Conservation (phyloP, 2,888 invertebrate genomes). For the Eupithecia centaureata region DNA sequence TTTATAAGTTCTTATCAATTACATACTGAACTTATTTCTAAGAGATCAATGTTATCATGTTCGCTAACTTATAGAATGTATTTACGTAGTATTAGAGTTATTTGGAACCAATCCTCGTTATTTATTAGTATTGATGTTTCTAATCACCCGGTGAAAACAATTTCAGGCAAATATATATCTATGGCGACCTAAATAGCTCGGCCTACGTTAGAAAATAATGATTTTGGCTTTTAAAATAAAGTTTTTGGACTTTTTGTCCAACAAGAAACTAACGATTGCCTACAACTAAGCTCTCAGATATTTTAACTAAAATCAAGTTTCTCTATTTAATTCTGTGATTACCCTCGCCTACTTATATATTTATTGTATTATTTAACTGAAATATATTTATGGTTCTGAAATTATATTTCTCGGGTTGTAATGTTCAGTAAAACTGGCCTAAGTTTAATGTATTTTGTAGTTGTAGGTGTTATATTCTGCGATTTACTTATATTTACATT, state of each 20-base stretch:
- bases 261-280: too few relatives aligned
- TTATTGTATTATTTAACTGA: too few relatives aligned
- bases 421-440: conserved; percentile 49
- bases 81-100: conserved; percentile 52
- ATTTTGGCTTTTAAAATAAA: background rate
- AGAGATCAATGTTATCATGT: conserved; percentile 26
- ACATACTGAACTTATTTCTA: background rate
- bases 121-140: conserved; percentile 53
- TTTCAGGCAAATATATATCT: background rate
- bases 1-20: background rate
- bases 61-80: conserved; percentile 36
- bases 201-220: background rate
- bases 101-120: conserved; percentile 68
- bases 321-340: too few relatives aligned
- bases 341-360: too few relatives aligned
- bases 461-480: conserved; percentile 17
- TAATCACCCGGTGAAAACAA: conserved; percentile 10
- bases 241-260: background rate
- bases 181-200: background rate
- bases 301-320: too few relatives aligned
- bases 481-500: conserved; percentile 5
- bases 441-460: conserved; percentile 32
- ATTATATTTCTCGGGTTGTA: conserved; percentile 18
- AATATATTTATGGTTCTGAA: background rate
- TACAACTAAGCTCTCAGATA: too few relatives aligned